phyloP scores from a whole-genome alignment of 2,113 vertebrate species.

The Muscicapa adusta region DNA sequence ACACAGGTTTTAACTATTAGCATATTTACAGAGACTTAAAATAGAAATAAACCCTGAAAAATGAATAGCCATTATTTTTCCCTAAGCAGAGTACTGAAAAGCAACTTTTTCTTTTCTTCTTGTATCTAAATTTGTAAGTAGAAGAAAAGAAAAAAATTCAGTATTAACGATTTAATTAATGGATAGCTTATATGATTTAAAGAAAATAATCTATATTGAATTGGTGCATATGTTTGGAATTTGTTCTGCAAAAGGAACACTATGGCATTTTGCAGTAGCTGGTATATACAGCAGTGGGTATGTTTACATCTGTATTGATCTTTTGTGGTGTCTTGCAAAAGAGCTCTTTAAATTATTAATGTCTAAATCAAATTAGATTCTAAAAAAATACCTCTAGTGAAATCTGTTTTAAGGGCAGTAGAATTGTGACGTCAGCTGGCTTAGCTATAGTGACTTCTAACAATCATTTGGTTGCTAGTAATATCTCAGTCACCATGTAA shows the following conservation, averaged over 20 bases:
- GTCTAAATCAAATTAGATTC: slow-evolving; percentile 17
- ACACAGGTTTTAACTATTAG: background rate
- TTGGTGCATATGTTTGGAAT: background rate
- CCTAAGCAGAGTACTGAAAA: background rate
- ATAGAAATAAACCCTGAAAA: background rate
- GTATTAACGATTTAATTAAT: background rate
- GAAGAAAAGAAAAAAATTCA: background rate
- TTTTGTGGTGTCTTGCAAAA: slow-evolving; percentile 49
- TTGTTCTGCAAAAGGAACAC: background rate
- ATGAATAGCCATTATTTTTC: background rate
- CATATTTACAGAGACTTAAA: background rate
- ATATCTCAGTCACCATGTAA: background rate
- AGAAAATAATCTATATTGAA: background rate
- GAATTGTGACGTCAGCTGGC: slow-evolving; percentile 55
- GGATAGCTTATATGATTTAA: background rate
- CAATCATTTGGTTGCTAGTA: background rate
- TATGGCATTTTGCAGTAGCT: background rate
- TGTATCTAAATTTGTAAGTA: background rate
- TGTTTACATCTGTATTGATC: slow-evolving; percentile 63
- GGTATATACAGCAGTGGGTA: background rate
- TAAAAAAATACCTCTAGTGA: slow-evolving; percentile 24
- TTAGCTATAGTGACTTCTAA: slow-evolving; percentile 48
- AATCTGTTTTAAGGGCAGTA: slow-evolving; percentile 48
- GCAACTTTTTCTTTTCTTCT: background rate
- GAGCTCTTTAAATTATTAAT: slow-evolving; percentile 68